phyloP scores from a whole-genome alignment of 2,888 invertebrate species.

The Pelosia muscerda region DNA sequence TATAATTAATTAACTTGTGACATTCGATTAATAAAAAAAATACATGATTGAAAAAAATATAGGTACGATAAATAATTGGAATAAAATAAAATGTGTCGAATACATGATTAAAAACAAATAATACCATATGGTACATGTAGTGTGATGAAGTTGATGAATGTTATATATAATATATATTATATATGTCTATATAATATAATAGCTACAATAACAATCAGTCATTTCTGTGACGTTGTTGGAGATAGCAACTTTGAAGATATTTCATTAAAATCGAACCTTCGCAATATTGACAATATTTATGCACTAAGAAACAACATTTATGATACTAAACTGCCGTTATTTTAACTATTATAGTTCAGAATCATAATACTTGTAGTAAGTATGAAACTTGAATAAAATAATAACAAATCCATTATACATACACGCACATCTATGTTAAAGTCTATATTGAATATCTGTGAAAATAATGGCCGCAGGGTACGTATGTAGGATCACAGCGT shows the following conservation, averaged over 20 bases:
- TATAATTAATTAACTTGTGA: constrained; percentile 65
- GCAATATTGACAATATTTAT: constrained; percentile 39
- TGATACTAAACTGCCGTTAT: constrained; percentile 31
- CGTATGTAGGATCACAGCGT: constrained; percentile 59
- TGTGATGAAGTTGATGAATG: constrained; percentile 48
- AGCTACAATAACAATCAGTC: constrained; percentile 43
- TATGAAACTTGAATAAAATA: constrained; percentile 37
- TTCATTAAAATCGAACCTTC: constrained; percentile 29
- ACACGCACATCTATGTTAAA: constrained; percentile 43
- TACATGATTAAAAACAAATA: constrained; percentile 51
- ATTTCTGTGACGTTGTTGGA: constrained; percentile 38
- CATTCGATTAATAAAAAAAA: constrained; percentile 59
- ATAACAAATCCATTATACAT: constrained; percentile 40
- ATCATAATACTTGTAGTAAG: constrained; percentile 31
- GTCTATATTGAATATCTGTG: constrained; percentile 51
- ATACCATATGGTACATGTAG: constrained; percentile 40
- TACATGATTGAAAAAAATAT: constrained; percentile 63
- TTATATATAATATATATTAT: constrained; percentile 26
- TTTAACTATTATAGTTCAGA: constrained; percentile 37
- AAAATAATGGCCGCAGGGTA: constrained; percentile 54
- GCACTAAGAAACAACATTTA: constrained; percentile 41
- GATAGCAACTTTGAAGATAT: constrained; percentile 45
- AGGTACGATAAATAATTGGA: constrained; percentile 54
- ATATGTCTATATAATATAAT: constrained; percentile 33
- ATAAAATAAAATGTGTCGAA: constrained; percentile 52